phyloP scores from a whole-genome alignment of 1,140 invertebrate genomes.

The Sarcophaga peregrina region DNA sequence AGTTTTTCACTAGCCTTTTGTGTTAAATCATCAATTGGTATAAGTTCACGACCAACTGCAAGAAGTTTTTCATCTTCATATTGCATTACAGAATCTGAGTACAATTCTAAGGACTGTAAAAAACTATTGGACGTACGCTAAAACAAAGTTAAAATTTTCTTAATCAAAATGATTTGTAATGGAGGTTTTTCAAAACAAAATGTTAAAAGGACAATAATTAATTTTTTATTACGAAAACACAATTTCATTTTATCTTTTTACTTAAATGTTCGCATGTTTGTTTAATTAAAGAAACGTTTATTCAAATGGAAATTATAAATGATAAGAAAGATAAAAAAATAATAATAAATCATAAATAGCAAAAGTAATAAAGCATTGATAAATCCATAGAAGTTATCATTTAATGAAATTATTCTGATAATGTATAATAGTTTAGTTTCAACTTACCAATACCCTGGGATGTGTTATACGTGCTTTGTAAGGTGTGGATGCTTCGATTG shows the following conservation, averaged over 20 bases:
- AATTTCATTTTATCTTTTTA: too few relatives aligned
- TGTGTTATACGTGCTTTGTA: slow-evolving; percentile 58
- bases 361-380: neutral
- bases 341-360: neutral
- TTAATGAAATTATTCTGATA: too few relatives aligned
- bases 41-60: slow-evolving; percentile 69
- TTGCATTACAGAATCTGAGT: slow-evolving; percentile 72
- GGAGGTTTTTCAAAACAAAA: neutral
- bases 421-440: neutral
- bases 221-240: neutral
- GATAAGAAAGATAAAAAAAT: too few relatives aligned
- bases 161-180: neutral
- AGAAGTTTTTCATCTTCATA: slow-evolving; percentile 76
- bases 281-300: too few relatives aligned
- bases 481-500: slow-evolving; percentile 44
- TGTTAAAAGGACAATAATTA: neutral
- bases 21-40: slow-evolving; percentile 74
- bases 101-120: slow-evolving; percentile 68
- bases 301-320: too few relatives aligned
- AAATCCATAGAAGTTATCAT: too few relatives aligned
- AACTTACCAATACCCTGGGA: slow-evolving; percentile 55
- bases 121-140: slow-evolving; percentile 67
- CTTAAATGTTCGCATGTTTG: too few relatives aligned
- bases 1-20: slow-evolving; percentile 72
- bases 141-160: slow-evolving; percentile 13